Evolutionary conservation across 2,888 invertebrate species (phyloP).

Genomic region (Cotesia congregata): DNA sequence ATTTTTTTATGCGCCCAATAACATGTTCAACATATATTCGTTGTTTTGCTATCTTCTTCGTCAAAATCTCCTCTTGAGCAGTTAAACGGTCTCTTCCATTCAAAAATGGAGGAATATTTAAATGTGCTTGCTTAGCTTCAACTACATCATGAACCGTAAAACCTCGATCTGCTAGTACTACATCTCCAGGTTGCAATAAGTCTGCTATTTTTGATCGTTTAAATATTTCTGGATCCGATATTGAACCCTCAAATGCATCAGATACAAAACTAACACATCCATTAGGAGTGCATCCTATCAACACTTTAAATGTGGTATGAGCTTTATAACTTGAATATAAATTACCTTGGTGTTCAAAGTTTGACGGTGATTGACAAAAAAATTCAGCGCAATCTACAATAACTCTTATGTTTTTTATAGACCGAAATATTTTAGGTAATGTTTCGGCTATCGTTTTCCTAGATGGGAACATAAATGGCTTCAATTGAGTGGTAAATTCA

Average conservation of each 20-base stretch:
- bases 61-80: constrained; percentile 48
- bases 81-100: constrained; percentile 38
- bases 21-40: constrained; percentile 52
- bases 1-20: constrained; percentile 48
- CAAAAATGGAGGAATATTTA: constrained; percentile 53
- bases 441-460: constrained; percentile 4
- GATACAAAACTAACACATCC: constrained; percentile 48
- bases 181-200: constrained; percentile 44
- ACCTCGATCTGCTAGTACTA: constrained; percentile 46
- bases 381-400: constrained; percentile 51
- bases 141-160: constrained; percentile 48
- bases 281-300: constrained; percentile 49
- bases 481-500: constrained; percentile 6
- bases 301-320: constrained; percentile 50
- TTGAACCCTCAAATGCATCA: constrained; percentile 50
- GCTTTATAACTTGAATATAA: constrained; percentile 50
- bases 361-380: constrained; percentile 47
- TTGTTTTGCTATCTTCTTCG: constrained; percentile 50
- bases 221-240: constrained; percentile 41
- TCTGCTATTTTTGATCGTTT: no score
- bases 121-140: constrained; percentile 44
- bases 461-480: constrained; percentile 5
- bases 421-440: constrained; percentile 5
- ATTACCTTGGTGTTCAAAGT: constrained; percentile 53
- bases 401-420: constrained; percentile 21